Evolutionary conservation across 1,140 invertebrate genomes (phyloP).

Genomic region (Heliconius melpomene): DNA sequence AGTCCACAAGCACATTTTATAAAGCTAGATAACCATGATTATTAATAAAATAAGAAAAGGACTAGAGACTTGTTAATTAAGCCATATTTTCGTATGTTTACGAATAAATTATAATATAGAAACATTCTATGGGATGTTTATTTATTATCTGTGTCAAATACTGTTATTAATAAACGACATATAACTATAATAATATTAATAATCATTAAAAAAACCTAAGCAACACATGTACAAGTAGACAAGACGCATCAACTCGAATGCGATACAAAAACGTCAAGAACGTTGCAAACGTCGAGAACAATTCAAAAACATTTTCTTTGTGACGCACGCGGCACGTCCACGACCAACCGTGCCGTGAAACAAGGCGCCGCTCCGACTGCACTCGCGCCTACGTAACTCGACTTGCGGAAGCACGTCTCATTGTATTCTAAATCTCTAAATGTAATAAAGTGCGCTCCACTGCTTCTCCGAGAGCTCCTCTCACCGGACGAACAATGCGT

Average conservation of each 20-base stretch:
- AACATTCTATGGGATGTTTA: too few relatives aligned
- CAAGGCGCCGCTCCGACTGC: constrained; percentile 38
- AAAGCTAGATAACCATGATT: not conserved
- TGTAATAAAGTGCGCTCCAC: constrained; percentile 64
- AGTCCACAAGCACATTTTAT: constrained; percentile 2
- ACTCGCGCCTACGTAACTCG: constrained; percentile 28
- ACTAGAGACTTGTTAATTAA: not conserved
- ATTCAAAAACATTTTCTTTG: constrained; percentile 36
- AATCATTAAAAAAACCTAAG: not conserved
- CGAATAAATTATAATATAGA: too few relatives aligned
- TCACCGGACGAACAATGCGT: constrained; percentile 47
- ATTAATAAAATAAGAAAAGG: not conserved
- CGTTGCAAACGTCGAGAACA: constrained; percentile 39
- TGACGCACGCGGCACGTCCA: constrained; percentile 17
- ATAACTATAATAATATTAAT: too few relatives aligned
- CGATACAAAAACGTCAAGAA: constrained; percentile 35
- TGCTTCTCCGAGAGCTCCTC: constrained; percentile 43
- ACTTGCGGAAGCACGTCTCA: constrained; percentile 33
- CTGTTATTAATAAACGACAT: too few relatives aligned
- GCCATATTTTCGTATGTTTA: not conserved
- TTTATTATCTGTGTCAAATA: not conserved
- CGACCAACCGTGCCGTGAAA: constrained; percentile 16
- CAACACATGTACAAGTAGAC: not conserved
- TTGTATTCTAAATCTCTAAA: constrained; percentile 60
- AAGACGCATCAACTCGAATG: not conserved